A percentile compares a stretch with the other conserved stretches of the same genome.
Conservation (phyloP, 2,888 invertebrate species). For the Opisthograptis luteolata region DNA sequence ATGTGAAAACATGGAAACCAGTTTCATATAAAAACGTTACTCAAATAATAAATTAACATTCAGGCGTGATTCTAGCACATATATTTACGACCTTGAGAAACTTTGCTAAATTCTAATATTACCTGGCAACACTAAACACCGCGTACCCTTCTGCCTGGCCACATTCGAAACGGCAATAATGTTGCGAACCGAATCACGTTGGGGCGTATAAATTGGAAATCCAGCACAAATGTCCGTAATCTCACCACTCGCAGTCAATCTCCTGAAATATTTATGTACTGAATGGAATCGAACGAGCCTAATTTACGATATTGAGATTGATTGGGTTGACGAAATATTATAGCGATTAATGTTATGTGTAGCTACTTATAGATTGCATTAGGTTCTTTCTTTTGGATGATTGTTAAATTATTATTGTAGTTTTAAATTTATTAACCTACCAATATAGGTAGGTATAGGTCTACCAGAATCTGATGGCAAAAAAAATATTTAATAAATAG, state of each 20-base stretch:
- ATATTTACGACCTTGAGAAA: no score
- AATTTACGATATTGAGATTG: constrained; percentile 4
- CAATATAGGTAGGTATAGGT: no score
- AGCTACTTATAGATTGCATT: no score
- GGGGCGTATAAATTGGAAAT: constrained; percentile 6
- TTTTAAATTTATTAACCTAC: no score
- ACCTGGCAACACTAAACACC: constrained; percentile 1
- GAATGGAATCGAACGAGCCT: constrained; percentile 7
- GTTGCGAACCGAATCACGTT: constrained; percentile 10
- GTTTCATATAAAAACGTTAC: no score
- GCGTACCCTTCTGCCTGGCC: background rate
- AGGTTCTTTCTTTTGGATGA: background rate
- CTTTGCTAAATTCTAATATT: no score
- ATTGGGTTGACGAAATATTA: background rate
- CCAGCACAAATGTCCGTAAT: constrained; percentile 9
- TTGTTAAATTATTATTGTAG: background rate
- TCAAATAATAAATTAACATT: no score
- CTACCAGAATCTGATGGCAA: no score
- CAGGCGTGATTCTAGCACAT: no score
- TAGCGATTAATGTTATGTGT: background rate
- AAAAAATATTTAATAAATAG: no score
- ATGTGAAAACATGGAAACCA: no score
- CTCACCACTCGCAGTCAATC: constrained; percentile 12
- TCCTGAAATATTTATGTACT: constrained; percentile 11
- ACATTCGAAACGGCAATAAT: background rate